Evolutionary conservation across 2,113 vertebrate species (phyloP), one percentile per base, ranked within the genome.

Genomic region (Nothoprocta pentlandii): DNA sequence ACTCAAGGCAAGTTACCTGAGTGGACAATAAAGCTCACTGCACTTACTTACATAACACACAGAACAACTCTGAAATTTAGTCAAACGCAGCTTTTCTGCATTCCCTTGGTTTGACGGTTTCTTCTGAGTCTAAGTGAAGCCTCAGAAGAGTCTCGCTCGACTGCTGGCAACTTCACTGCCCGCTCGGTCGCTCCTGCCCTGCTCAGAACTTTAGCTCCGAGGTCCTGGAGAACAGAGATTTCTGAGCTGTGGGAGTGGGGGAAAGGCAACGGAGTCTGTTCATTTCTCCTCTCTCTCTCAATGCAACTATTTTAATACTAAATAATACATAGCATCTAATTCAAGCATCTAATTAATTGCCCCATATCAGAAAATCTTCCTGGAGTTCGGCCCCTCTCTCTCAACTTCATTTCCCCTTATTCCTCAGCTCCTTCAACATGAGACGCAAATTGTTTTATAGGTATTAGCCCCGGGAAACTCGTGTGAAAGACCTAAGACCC

Each of bases 1-100:
- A 95, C 80, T 56, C 64, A 87, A 77, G 75, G 82, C 39, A 12
- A 91, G 69, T 61, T 87, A 85, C 68, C 87, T 87, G 64, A 89
- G 80, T n/a, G 80, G 67, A 91, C 68, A 94, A 88, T 46, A 80
- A 89, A 74, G 46, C 80, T 80, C 42, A 1, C 74, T 85, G 70
- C 21, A 70, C 63, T 83, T 67, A 85, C 75, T 28, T 13, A 3
- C 42, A 59, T 53, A 94, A 85, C 23, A 51, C 12, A 77, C 12
- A 77, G 75, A 92, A 80, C 26, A 85, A 49, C 1, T 63, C n/a
- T 74, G 76, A 64, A 94, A 95, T 85, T 83, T 46, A 83, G 85
- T 41, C 63, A 94, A 91, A 90, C 63, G 73, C 89, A 85, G 39
- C 49, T 80, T 80, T 69, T 73, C 87, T 47, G 70, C 16, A 77